phyloP scores from a whole-genome alignment of 2,888 invertebrate genomes.

The Cosmia pyralina region DNA sequence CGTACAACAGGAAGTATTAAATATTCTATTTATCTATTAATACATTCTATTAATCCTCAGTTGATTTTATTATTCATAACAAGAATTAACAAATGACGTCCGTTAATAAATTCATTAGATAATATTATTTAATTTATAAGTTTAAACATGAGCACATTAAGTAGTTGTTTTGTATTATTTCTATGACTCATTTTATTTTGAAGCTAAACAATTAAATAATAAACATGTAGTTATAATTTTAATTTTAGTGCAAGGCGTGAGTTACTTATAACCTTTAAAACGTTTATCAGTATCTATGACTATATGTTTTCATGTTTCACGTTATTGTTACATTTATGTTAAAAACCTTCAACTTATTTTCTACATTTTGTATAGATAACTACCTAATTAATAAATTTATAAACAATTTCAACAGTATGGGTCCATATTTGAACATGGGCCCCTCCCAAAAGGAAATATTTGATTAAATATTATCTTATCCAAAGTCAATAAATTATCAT shows the following conservation, averaged over 20 bases:
- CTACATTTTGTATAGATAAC: too few relatives aligned
- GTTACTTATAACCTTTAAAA: neutral
- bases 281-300: neutral
- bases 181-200: too few relatives aligned
- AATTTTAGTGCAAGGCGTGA: neutral
- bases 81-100: neutral
- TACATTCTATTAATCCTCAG: slow-evolving; percentile 30
- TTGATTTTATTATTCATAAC: slow-evolving; percentile 8
- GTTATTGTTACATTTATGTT: neutral
- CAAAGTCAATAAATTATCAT: slow-evolving; percentile 3
- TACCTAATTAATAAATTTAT: neutral
- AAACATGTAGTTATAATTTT: neutral
- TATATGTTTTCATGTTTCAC: neutral
- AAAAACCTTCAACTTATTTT: neutral
- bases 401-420: neutral
- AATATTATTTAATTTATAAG: too few relatives aligned
- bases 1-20: slow-evolving; percentile 19
- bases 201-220: neutral
- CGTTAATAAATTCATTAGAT: too few relatives aligned
- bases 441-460: neutral
- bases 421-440: neutral
- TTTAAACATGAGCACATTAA: neutral
- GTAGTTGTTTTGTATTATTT: neutral
- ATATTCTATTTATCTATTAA: neutral
- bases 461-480: slow-evolving; percentile 23